Conservation (phyloP, 2,113 vertebrate species). For the Pholis gunnellus region DNA sequence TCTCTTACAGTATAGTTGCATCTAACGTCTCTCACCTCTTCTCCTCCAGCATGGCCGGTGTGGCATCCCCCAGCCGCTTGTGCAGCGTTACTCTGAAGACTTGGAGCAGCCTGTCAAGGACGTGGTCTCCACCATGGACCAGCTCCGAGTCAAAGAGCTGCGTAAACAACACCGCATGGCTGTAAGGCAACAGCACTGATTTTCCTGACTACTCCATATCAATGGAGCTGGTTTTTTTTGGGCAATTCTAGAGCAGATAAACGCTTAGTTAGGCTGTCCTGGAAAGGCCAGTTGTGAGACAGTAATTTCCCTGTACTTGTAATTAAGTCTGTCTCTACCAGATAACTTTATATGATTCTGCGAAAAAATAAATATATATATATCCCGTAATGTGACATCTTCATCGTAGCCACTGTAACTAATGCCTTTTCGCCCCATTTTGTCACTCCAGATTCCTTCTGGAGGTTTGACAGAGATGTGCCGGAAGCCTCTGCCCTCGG, state of each 20-base stretch:
- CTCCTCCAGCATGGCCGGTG: constrained; percentile 91
- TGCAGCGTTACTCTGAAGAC: constrained; percentile 95
- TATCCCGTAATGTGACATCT: background rate
- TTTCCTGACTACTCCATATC: background rate
- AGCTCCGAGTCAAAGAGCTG: constrained; percentile 92
- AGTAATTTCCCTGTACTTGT: background rate
- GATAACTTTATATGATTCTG: background rate
- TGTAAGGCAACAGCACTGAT: constrained; percentile 83
- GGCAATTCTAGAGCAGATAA: constrained; percentile 1
- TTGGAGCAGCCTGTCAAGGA: constrained; percentile 91
- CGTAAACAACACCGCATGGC: constrained; percentile 98
- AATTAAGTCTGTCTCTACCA: background rate
- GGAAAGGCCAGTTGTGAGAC: background rate
- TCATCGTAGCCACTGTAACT: constrained; percentile 5
- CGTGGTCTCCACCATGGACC: constrained; percentile 91
- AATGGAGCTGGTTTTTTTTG: too few species aligned
- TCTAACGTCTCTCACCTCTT: background rate
- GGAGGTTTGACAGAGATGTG: constrained; percentile 94
- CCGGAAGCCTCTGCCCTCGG: constrained; percentile 88
- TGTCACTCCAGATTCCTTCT: constrained; percentile 90
- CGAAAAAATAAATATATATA: background rate
- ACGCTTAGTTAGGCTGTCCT: background rate
- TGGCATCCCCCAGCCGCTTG: constrained; percentile 92
- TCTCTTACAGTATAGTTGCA: background rate
- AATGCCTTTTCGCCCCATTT: background rate